phyloP scores from a whole-genome alignment of 2,888 invertebrate species.

The Papilio protenor region DNA sequence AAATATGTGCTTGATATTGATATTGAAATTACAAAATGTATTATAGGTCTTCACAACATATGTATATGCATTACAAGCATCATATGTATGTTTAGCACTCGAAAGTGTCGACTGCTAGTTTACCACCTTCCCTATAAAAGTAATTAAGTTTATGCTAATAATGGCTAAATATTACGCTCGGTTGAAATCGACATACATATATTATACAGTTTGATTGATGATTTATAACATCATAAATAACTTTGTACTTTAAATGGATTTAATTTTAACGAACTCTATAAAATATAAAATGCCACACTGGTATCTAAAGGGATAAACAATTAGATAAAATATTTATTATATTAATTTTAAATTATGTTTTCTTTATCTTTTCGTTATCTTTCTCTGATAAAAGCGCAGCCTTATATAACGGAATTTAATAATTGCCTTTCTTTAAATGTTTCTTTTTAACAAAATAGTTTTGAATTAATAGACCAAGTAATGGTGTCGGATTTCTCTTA shows the following conservation, averaged over 20 bases:
- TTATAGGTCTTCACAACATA: no score
- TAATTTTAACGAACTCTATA: background rate
- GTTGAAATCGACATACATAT: background rate
- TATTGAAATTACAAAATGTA: no score
- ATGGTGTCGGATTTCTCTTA: constrained; percentile 57
- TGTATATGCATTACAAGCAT: no score
- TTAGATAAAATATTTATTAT: background rate
- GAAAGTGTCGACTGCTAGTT: background rate
- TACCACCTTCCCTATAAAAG: background rate
- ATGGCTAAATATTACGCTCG: background rate
- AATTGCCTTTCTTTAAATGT: background rate
- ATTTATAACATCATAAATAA: constrained; percentile 7
- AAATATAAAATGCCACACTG: background rate
- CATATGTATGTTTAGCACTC: no score
- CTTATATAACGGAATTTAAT: no score
- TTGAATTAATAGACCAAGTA: constrained; percentile 24
- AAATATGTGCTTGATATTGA: no score
- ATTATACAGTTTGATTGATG: background rate
- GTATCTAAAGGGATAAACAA: background rate
- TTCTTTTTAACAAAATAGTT: constrained; percentile 43
- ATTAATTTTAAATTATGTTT: no score
- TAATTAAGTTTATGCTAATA: background rate
- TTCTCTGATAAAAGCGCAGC: no score
- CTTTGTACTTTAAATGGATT: background rate
- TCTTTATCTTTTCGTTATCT: no score